phyloP scores from a whole-genome alignment of 2,888 invertebrate species.

The Ctenicera cuprea region DNA sequence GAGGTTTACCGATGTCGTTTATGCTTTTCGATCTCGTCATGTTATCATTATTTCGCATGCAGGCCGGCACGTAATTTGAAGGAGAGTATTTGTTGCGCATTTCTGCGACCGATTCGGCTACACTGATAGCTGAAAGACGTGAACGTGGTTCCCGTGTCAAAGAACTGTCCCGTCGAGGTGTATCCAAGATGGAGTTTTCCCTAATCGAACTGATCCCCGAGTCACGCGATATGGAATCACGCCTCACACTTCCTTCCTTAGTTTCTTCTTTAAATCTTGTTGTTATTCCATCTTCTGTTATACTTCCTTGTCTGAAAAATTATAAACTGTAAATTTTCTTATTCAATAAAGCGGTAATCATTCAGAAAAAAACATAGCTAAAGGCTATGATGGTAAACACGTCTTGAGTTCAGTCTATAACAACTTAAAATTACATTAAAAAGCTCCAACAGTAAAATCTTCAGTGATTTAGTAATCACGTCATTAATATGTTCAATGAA shows the following conservation, averaged over 20 bases:
- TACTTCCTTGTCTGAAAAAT: conserved; percentile 67
- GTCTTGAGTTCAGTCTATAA: no score
- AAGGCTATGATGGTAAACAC: no score
- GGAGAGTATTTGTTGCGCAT: conserved; percentile 86
- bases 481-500: no score
- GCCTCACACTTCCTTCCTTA: conserved; percentile 65
- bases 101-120: conserved; percentile 75
- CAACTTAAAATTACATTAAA: no score
- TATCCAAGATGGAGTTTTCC: conserved; percentile 69
- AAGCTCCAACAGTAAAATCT: no score
- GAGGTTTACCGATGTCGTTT: conserved; percentile 76
- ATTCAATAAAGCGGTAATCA: no score
- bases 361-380: no score
- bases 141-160: conserved; percentile 54
- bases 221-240: conserved; percentile 66
- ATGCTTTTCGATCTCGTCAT: conserved; percentile 75
- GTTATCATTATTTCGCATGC: conserved; percentile 67
- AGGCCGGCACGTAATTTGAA: conserved; percentile 81
- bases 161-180: conserved; percentile 76
- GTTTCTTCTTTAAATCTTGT: conserved; percentile 72
- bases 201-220: conserved; percentile 68
- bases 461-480: no score
- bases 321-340: neutral
- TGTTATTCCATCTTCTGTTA: conserved; percentile 71
- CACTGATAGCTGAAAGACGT: conserved; percentile 61